A percentile compares a stretch with the other conserved stretches of the same genome.
Evolutionary conservation across 2,888 invertebrate genomes (phyloP).

Genomic region (Lepidocyrtoides sp.): DNA sequence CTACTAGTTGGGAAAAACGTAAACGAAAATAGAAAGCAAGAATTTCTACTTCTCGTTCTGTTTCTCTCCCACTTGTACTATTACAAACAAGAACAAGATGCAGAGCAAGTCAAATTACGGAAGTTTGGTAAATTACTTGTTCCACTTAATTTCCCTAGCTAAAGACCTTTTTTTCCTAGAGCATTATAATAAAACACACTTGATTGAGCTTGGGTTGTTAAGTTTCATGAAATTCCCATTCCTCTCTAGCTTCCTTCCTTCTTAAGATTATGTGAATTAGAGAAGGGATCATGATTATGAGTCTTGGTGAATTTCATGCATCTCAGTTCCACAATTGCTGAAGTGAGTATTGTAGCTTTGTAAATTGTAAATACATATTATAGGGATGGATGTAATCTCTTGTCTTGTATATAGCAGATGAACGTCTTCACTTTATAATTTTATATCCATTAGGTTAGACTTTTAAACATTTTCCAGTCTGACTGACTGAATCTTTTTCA

Average conservation of each 20-base stretch:
- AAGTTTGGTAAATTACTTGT: conserved; percentile 79
- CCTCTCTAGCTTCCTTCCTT: not conserved
- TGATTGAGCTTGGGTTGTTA: conserved; percentile 61
- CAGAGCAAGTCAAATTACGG: conserved; percentile 68
- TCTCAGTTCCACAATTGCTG: not conserved
- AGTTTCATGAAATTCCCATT: conserved; percentile 16
- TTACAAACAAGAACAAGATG: not conserved
- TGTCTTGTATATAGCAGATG: not conserved
- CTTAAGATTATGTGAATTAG: conserved; percentile 15
- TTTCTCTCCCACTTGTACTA: not conserved
- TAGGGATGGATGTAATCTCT: not conserved
- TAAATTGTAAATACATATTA: not conserved
- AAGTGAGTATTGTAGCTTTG: not conserved
- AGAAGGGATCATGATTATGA: conserved; percentile 36
- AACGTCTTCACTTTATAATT: not conserved
- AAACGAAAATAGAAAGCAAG: conserved; percentile 36
- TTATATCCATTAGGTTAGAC: too few relatives aligned
- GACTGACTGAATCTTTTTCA: too few relatives aligned
- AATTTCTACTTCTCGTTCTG: not conserved
- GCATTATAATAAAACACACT: conserved; percentile 75
- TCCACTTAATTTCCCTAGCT: conserved; percentile 79
- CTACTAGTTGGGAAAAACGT: not conserved
- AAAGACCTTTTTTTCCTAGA: conserved; percentile 68
- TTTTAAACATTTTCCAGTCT: too few relatives aligned
- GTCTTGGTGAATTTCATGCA: conserved; percentile 37